Base-by-base conservation (phyloP, 1,140 invertebrate genomes). In the Phymastichus coffea region DNA sequence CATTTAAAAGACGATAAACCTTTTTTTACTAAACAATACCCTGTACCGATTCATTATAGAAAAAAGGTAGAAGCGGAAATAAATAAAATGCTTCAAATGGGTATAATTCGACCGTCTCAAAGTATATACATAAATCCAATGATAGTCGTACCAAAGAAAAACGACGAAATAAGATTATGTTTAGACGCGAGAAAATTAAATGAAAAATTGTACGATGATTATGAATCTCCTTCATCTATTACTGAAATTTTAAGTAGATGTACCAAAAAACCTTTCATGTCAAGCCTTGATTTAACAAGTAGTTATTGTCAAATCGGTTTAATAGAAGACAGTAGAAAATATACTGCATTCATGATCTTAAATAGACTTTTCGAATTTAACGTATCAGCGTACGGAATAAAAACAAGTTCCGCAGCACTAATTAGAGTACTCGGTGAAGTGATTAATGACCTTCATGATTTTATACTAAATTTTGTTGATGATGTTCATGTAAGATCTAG, bases 161-260 rank as follows among this genome's bases (percentile, higher is more conserved):
- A 72, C 63, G 65, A 66, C 0, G 51, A 67, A 2, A 63, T 76
- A 2, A 54, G 73, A 38, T 44, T 75, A 28, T 70, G 70, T 20
- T 58, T 75, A 37, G 71, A 78, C 57, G 74, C 71, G 0, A 38
- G 74, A 23, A 56, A 63, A 17, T 40, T 75, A 22, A 76, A 76
- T 52, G 47, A 64, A 19, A 52, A 53, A 4, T 69, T 75, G 59
- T 15, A 61, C 15, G 26, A 66, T 2, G 72, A 76, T 22, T 40
- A 66, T 4, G 73, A 73, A 12, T 8, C n/a, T 7, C 47, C 22
- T 41, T 9, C 23, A 38, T 9, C 12, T 4, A 14, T 52, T 17
- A 22, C 33, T 14, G 26, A 38, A 28, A n/a, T 43, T 20, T 51
- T 41, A 48, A 17, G n/a, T n/a, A n/a, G 12, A 33, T 33, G 28